Conservation (phyloP, 2,888 invertebrate species). For the Entomobrya proxima region DNA sequence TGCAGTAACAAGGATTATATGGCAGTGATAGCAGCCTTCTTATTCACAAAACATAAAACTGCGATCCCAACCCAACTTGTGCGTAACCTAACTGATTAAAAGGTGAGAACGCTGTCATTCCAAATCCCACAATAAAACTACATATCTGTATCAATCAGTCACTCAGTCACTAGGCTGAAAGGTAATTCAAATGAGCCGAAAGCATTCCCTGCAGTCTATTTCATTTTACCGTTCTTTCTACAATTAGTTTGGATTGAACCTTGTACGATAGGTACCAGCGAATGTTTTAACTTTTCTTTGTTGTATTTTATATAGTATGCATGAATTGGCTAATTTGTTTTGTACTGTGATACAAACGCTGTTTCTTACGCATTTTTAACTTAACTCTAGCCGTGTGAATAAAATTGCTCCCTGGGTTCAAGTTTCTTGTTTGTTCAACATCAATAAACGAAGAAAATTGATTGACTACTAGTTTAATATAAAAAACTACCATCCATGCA, state of each 20-base stretch:
- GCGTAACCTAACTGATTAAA: neutral
- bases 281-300: too few relatives aligned
- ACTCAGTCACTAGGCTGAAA: conserved; percentile 18
- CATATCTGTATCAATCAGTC: conserved; percentile 56
- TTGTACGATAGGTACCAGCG: too few relatives aligned
- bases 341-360: neutral
- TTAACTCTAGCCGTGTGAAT: conserved; percentile 7
- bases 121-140: conserved; percentile 55
- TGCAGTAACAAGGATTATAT: neutral
- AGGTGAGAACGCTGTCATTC: conserved; percentile 47
- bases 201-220: neutral
- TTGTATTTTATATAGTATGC: too few relatives aligned
- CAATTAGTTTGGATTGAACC: neutral
- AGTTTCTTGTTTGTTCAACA: neutral
- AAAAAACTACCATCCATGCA: neutral
- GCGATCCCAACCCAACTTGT: neutral
- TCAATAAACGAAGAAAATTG: conserved; percentile 2
- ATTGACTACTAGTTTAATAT: conserved; percentile 3
- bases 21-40: neutral
- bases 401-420: neutral
- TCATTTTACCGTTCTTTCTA: neutral
- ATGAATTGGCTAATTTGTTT: neutral
- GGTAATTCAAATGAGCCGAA: neutral
- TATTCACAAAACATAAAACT: too few relatives aligned
- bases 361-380: neutral